phyloP scores from a whole-genome alignment of 2,113 vertebrate genomes.

The Calidris pugnax region DNA sequence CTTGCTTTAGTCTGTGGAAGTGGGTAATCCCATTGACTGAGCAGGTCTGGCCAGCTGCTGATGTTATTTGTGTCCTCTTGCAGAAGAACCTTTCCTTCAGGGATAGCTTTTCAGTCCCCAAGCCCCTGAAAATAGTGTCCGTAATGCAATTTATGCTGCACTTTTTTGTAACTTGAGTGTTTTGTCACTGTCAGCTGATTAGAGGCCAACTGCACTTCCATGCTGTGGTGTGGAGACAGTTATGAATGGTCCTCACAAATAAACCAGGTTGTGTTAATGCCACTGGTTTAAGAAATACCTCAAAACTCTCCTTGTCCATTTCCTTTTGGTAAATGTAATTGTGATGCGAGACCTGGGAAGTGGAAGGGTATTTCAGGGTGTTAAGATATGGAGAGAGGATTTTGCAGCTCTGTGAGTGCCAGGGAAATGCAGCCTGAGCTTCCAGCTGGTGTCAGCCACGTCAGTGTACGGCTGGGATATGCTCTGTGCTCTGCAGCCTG shows the following conservation, averaged over 20 bases:
- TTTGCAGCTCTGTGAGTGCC: not conserved
- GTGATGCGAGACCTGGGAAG: not conserved
- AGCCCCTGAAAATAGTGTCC: not conserved
- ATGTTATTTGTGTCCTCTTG: not conserved
- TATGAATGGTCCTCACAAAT: not conserved
- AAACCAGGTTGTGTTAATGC: not conserved
- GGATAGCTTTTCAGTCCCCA: not conserved
- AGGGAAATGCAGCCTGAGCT: not conserved
- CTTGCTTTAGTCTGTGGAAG: not conserved
- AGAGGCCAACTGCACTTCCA: not conserved
- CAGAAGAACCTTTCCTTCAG: not conserved
- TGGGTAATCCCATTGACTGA: not conserved
- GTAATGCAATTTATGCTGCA: not conserved
- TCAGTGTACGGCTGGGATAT: not conserved
- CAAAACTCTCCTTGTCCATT: not conserved
- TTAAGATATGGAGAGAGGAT: not conserved
- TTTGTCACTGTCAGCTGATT: not conserved
- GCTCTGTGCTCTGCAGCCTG: not conserved
- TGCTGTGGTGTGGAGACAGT: fast-evolving
- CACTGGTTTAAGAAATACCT: not conserved
- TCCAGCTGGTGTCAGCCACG: not conserved
- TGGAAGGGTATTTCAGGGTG: not conserved
- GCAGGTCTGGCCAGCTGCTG: not conserved
- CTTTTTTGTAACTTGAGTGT: not conserved
- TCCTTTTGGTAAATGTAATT: not conserved